Evolutionary conservation across 2,888 invertebrate genomes (phyloP).

Genomic region (Anarsia innoxiella): DNA sequence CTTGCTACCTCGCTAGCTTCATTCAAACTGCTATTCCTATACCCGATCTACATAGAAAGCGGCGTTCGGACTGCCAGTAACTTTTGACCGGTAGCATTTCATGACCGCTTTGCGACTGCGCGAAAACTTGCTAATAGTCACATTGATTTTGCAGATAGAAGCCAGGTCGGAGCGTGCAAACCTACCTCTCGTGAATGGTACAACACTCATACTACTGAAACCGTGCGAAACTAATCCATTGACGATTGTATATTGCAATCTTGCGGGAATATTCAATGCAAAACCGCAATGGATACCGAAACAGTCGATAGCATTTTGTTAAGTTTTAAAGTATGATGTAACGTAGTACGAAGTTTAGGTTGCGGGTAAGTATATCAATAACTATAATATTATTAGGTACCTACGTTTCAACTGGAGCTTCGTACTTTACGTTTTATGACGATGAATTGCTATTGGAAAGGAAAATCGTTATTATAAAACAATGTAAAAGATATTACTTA

Average conservation of each 20-base stretch:
- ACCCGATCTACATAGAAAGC: slow-evolving; percentile 42
- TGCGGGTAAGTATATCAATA: slow-evolving; percentile 59
- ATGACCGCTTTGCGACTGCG: slow-evolving; percentile 67
- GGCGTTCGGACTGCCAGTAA: slow-evolving; percentile 30
- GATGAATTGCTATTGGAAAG: slow-evolving; percentile 57
- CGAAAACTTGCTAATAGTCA: slow-evolving; percentile 73
- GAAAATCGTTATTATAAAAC: slow-evolving; percentile 52
- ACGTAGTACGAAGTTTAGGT: slow-evolving; percentile 34
- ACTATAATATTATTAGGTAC: slow-evolving; percentile 62
- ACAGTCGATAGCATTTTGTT: slow-evolving; percentile 22
- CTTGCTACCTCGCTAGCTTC: too few species aligned
- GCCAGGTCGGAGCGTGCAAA: slow-evolving; percentile 68
- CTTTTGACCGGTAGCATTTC: slow-evolving; percentile 58
- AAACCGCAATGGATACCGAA: slow-evolving; percentile 36
- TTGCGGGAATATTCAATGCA: slow-evolving; percentile 13
- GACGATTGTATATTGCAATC: slow-evolving; percentile 17
- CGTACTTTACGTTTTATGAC: slow-evolving; percentile 59
- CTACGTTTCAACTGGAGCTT: slow-evolving; percentile 54
- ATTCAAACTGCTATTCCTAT: too few species aligned
- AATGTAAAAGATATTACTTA: slow-evolving; percentile 33
- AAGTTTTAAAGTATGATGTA: slow-evolving; percentile 20
- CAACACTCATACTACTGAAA: slow-evolving; percentile 28
- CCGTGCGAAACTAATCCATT: slow-evolving; percentile 30
- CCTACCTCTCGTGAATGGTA: slow-evolving; percentile 49
- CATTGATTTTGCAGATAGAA: slow-evolving; percentile 76